A percentile compares a stretch with the other conserved stretches of the same genome.
These are phyloP conservation scores for Tamandua tetradactyla DNA, from an alignment of 2,797 vertebrate species.

Conservation along the genomic window DNA sequence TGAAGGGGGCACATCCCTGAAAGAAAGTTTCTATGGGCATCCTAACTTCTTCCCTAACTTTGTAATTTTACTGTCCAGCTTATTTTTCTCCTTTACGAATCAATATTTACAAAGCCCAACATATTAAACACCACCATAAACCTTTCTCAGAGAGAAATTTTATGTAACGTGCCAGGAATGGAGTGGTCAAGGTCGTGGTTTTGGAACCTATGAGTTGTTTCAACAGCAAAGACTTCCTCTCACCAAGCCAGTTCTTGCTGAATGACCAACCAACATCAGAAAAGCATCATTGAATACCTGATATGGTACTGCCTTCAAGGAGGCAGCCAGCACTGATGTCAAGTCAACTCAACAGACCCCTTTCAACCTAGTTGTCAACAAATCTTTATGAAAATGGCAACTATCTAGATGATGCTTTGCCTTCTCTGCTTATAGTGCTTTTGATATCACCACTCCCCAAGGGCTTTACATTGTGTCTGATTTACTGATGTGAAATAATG, in stretches of 20 bases:
- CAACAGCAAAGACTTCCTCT: neutral
- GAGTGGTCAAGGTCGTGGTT: rapidly evolving
- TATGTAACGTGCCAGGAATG: neutral
- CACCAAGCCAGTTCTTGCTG: neutral
- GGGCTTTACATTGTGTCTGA: neutral
- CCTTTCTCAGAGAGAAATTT: neutral
- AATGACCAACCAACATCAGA: neutral
- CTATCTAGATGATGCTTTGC: neutral
- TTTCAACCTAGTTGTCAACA: neutral
- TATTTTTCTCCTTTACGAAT: neutral
- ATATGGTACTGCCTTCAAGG: no score
- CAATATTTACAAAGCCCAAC: neutral
- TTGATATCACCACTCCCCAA: neutral
- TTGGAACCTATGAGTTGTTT: neutral
- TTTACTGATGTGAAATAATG: neutral
- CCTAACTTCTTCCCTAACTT: neutral
- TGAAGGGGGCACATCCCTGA: neutral
- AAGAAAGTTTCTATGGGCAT: neutral
- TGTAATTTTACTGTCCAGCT: neutral
- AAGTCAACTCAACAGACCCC: neutral
- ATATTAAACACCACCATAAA: neutral
- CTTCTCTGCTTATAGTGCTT: neutral
- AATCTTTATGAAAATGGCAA: neutral
- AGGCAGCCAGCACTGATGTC: no score
- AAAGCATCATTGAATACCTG: neutral